These are phyloP conservation scores for Bubalus kerabau DNA, from an alignment of 2,113 vertebrate genomes.

Conservation along the genomic window DNA sequence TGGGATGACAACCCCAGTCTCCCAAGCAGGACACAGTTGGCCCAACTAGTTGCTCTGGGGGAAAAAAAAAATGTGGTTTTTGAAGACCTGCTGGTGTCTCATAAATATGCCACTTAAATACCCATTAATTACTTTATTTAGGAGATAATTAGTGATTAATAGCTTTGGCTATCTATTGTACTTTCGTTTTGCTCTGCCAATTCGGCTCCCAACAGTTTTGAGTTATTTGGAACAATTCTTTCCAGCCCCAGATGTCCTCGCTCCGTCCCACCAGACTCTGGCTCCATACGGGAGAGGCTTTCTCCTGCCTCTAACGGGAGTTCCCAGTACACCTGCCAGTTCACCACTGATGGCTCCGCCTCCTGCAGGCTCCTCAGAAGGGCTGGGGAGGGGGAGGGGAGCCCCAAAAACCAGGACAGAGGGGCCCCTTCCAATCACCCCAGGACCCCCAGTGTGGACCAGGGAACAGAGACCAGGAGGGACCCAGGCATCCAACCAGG, in stretches of 20 bases:
- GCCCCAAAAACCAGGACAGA: background rate
- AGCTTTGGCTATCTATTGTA: conserved; percentile 64
- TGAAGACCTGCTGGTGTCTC: conserved; percentile 57
- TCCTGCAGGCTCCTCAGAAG: background rate
- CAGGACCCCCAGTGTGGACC: background rate
- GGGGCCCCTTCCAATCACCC: background rate
- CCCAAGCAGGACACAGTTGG: background rate
- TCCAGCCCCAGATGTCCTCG: conserved; percentile 17
- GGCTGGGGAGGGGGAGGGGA: background rate
- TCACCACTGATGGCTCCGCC: background rate
- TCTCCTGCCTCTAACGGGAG: background rate
- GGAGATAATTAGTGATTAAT: conserved; percentile 73
- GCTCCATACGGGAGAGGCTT: background rate
- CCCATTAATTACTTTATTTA: conserved; percentile 63
- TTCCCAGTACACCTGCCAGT: background rate
- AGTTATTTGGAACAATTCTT: conserved; percentile 47
- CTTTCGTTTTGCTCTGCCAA: conserved; percentile 59
- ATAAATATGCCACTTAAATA: conserved; percentile 50
- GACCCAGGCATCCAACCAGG: background rate
- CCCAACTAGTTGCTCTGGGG: background rate
- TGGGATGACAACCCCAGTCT: background rate
- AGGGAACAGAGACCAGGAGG: background rate
- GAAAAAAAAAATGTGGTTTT: background rate
- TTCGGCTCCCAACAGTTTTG: conserved; percentile 31
- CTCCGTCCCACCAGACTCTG: conserved; percentile 31